Base-by-base conservation (phyloP, 92 coral and sea anemone genomes). In the Isaurus tuberculatus region DNA sequence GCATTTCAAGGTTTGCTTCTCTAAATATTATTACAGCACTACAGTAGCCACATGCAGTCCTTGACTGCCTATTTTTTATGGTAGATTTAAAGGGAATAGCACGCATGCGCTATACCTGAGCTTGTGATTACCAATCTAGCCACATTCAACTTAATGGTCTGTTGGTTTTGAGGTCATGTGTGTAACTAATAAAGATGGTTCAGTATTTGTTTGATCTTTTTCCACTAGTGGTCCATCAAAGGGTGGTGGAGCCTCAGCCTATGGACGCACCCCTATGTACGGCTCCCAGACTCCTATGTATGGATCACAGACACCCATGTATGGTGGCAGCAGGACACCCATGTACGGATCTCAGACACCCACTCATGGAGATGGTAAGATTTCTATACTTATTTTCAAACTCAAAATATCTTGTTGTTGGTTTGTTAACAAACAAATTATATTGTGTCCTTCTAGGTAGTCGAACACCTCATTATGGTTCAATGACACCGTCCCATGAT, bases 331-430 rank as follows among this genome's bases (percentile, higher is more conserved):
- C 34, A 92, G 99, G 88, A 97, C 99, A 31, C 99, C 99, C 55
- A 97, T 97, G 98, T 94, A 97, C 87, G 98, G 99, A 26, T 94
- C 98, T 29, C 99, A 97, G 95, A 97, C 99, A 71, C 99, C 99
- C 70, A 97, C 99, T 17, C 99, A 97, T 37, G 97, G 97, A 26
- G 99, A 97, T 48, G 99, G 99, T 97, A 78, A 94, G 97, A 72
- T 25, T 4, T 4, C 5, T 13, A 11, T 8, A 20, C 6, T 15
- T 43, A 42, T 20, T 20, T 83, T 51, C 28, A 31, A 4, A 11
- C 67, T 17, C 14, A 44, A 8, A 82, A 22, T 31, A 13, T 72
- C 22, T 72, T 49, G 0, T 11, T 37, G 10, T 37, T 26, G 2
- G n/a, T 32, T 10, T 79, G 64, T 25, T 30, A 30, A 29, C 57